Base-by-base conservation (phyloP, 2,888 invertebrate species). In the Agrochola circellaris region DNA sequence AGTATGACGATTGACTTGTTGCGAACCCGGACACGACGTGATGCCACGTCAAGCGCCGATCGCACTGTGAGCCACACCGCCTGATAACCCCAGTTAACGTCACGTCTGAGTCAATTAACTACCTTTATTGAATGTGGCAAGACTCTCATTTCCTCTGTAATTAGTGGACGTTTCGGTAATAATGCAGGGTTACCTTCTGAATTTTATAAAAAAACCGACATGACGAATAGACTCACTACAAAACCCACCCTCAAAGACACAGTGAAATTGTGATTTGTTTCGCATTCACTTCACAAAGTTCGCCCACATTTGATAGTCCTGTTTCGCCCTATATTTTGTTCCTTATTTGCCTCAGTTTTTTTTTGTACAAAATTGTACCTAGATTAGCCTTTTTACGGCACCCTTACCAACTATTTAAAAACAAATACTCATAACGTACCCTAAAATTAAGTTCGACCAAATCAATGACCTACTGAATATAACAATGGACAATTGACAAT, bases 401-500 rank as follows among this genome's bases (percentile, higher is more conserved):
- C 34, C 17, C 2, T 8, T 26, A 38, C 0, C 7, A 23, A 15
- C 7, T 0, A 2, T 45, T 64, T n/a, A 23, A 9, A 58, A 81
- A 2, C 17, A 81, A 23, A 58, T 7, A 34, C 30, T 17, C 15
- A 51, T 23, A 45, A 75, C 23, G 54, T 30, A 56, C 65, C 48
- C 64, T 38, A 45, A 54, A 56, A 42, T 54, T n/a, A 73, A 68
- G 64, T 34, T 72, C 26, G 23, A 64, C 7, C 38, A 66, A 78
- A 65, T 83, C 65, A 81, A 73, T 74, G 85, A 71, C 75, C 60
- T 23, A 73, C 60, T 73, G 58, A 48, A 58, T 66, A 45, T 26
- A 71, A 81, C 85, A 82, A 71, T 78, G n/a, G 64, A 70, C 75
- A 84, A 75, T 77, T 61, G 67, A 77, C 81, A 85, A 85, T 85